Conservation (phyloP, 2,113 vertebrate genomes). For the Cinclus mexicanus region DNA sequence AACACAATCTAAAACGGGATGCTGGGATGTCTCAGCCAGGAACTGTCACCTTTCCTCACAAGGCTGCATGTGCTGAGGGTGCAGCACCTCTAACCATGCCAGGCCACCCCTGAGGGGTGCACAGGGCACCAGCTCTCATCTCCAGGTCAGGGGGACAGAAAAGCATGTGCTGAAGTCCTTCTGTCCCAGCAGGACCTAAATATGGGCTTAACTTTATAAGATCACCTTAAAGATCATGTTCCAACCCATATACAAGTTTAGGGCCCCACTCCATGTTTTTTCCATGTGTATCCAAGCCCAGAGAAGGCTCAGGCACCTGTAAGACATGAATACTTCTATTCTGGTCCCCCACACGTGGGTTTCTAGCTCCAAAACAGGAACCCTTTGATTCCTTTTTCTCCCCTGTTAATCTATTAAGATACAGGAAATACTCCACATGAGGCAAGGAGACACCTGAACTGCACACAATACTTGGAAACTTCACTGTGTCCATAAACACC, state of each 20-base stretch:
- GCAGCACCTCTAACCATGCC: neutral
- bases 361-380: slow-evolving; percentile 36
- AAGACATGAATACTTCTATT: neutral
- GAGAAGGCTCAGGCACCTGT: neutral
- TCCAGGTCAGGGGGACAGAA: neutral
- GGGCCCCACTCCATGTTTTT: neutral
- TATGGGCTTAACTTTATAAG: neutral
- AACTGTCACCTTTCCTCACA: neutral
- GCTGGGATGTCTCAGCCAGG: neutral
- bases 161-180: neutral
- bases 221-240: neutral
- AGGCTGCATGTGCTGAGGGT: neutral
- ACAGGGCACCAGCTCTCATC: neutral
- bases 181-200: neutral
- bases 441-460: slow-evolving; percentile 1
- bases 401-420: neutral
- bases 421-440: neutral
- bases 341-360: neutral
- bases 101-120: neutral
- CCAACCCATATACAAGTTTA: neutral
- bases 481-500: neutral
- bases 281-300: neutral
- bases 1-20: neutral
- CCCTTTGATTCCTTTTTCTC: neutral
- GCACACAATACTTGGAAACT: neutral